Evolutionary conservation across 2,113 vertebrate species (phyloP), one percentile per base, ranked within the genome.

Genomic region (Seriola aureovittata): DNA sequence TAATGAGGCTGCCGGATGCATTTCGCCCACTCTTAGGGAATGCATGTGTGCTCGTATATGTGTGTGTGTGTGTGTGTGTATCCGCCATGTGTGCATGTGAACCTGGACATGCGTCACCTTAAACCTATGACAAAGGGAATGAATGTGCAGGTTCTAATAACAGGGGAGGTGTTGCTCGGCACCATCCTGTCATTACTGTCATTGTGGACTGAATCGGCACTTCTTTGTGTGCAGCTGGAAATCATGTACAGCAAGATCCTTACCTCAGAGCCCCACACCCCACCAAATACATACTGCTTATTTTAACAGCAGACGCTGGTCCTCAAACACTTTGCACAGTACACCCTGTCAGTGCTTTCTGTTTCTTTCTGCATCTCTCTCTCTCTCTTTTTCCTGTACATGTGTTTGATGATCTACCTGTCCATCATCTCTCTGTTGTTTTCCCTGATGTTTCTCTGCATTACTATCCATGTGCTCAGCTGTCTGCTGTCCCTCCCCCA

Each of bases 151-250:
- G 66, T 84, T 87, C 87, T 92, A 93, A 92, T 94, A 82, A 89
- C 78, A 79, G 86, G 82, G 79, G 82, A 57, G 66, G 38, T 71
- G 73, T 83, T 73, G 55, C 81, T 88, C 25, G 0, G 21, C 54
- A 8, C 55, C 78, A 88, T 63, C 87, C 75, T 90, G 70, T 90
- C 81, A 92, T 93, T 91, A 91, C 84, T 86, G 82, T 87, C 87
- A 78, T 74, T 78, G 74, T 81, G 70, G 75, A 82, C 36, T 1
- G 36, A 68, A 72, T 48, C 40, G 2, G 44, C 32, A 57, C n/a
- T 59, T 81, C 76, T 87, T 81, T 84, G 54, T 87, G 62, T 66
- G 68, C 74, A 85, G 67, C 84, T 89, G 79, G 75, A 82, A 81
- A 82, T 92, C 81, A 83, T 36, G 7, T 42, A 85, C 82, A 77